Evolutionary conservation across 2,888 invertebrate species (phyloP).

Genomic region (Allacma fusca): DNA sequence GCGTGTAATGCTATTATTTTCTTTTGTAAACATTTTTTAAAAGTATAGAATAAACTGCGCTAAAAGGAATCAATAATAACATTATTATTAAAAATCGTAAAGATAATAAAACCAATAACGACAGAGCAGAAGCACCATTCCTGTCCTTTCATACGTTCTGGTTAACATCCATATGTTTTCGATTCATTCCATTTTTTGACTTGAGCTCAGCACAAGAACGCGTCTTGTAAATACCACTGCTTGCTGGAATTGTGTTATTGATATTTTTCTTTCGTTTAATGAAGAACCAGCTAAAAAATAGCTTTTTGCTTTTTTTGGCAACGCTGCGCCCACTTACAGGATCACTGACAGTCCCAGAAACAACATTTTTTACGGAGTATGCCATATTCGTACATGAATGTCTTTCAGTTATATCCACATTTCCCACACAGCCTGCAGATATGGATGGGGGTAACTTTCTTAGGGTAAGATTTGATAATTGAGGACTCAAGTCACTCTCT

Average conservation of each 20-base stretch:
- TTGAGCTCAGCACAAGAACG: conserved; percentile 55
- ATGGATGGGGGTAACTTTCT: conserved; percentile 37
- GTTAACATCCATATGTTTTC: conserved; percentile 49
- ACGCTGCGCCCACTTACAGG: conserved; percentile 34
- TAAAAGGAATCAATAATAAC: conserved; percentile 17
- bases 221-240: conserved; percentile 57
- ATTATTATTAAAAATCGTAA: conserved; percentile 26
- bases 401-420: conserved; percentile 28
- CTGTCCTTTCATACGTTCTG: conserved; percentile 43
- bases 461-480: conserved; percentile 37
- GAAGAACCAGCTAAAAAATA: conserved; percentile 54
- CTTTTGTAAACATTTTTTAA: conserved; percentile 13
- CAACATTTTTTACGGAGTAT: conserved; percentile 41
- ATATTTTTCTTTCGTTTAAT: conserved; percentile 43
- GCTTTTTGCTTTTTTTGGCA: conserved; percentile 49
- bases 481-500: conserved; percentile 39
- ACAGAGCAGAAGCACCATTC: conserved; percentile 26
- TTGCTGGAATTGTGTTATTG: conserved; percentile 37
- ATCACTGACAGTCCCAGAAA: conserved; percentile 38
- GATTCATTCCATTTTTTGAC: conserved; percentile 39
- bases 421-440: conserved; percentile 37
- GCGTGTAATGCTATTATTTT: conserved; percentile 8
- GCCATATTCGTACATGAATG: conserved; percentile 41
- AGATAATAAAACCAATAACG: conserved; percentile 33
- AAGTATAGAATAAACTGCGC: conserved; percentile 16